These are phyloP conservation scores for Rugalucina vietnamica DNA, from an alignment of 2,888 invertebrate species.

Conservation along the genomic window DNA sequence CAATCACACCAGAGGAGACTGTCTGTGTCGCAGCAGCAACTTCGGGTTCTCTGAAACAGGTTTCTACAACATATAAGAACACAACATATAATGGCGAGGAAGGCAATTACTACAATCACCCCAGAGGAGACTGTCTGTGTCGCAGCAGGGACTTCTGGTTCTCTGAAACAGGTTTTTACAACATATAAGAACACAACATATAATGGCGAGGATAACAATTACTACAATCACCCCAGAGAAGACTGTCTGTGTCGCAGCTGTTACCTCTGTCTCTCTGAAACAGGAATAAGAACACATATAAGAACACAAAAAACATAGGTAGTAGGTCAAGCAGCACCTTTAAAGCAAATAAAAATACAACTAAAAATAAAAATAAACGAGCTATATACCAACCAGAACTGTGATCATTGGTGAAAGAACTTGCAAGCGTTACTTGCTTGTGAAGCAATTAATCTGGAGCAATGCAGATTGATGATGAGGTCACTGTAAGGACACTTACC, in stretches of 20 bases:
- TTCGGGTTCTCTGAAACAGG: background rate
- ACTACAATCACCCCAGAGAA: background rate
- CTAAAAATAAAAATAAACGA: too few relatives aligned
- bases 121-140: background rate
- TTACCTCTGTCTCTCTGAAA: background rate
- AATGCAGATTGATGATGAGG: too few relatives aligned
- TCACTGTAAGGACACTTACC: too few relatives aligned
- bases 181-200: slow-evolving; percentile 47
- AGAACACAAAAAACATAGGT: slow-evolving; percentile 38
- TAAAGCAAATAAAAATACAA: too few relatives aligned
- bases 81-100: slow-evolving; percentile 40
- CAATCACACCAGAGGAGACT: slow-evolving; percentile 32
- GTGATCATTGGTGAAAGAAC: too few relatives aligned
- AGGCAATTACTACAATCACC: background rate
- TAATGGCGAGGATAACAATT: slow-evolving; percentile 16
- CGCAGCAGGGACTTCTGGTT: background rate
- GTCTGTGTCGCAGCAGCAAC: background rate
- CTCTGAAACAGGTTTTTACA: background rate
- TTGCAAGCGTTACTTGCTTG: too few relatives aligned
- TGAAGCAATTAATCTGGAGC: too few relatives aligned
- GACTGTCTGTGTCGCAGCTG: background rate
- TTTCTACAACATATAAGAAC: too few relatives aligned
- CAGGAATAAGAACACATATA: too few relatives aligned
- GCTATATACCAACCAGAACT: too few relatives aligned
- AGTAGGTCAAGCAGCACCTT: too few relatives aligned